Base-by-base conservation (phyloP, 2,888 invertebrate species). In the Diachrysia chrysitis region DNA sequence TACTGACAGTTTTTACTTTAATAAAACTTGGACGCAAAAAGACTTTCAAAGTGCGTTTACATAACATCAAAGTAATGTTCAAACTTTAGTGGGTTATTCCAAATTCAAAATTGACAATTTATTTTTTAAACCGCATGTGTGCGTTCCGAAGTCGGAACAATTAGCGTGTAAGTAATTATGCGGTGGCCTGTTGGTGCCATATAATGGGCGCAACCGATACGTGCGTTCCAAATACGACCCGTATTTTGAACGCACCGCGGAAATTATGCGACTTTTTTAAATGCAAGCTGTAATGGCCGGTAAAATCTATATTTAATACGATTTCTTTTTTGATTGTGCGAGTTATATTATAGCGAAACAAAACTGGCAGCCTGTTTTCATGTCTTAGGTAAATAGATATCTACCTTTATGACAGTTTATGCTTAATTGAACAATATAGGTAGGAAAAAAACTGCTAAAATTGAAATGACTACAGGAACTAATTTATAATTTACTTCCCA, bases 131-230 rank as follows among this genome's bases (percentile, higher is more conserved):
- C 48, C 65, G 67, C 75, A 78, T 71, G 74, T 78, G 67, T 76
- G 58, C 81, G 85, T 87, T 87, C 84, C 83, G 69, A 85, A 81
- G 80, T 78, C 79, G 66, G 79, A 71, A 91, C 91, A 93, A 93
- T 93, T 93, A 93, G 89, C 78, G 80, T 77, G 83, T 81, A 74
- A 79, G 90, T 90, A 93, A 93, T 93, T 93, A 92, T 87, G 89
- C 90, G 86, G 85, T 84, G 84, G 85, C 80, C 88, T 87, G 86
- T 83, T 89, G 86, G 84, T 82, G 78, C 79, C 73, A 85, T 82
- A 85, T 91, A 90, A 92, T 91, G 87, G 84, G 81, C 83, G 85
- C 82, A 74, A 82, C 82, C 85, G 90, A 89, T 91, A 89, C 87
- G 85, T 89, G 32, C 32, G 32, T 32, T 32, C 32, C 7, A 86